Percentiles rank a stretch among this genome's conserved stretches.
Evolutionary conservation across 1,140 invertebrate genomes (phyloP).

Genomic region (Leptinotarsa lineolata): DNA sequence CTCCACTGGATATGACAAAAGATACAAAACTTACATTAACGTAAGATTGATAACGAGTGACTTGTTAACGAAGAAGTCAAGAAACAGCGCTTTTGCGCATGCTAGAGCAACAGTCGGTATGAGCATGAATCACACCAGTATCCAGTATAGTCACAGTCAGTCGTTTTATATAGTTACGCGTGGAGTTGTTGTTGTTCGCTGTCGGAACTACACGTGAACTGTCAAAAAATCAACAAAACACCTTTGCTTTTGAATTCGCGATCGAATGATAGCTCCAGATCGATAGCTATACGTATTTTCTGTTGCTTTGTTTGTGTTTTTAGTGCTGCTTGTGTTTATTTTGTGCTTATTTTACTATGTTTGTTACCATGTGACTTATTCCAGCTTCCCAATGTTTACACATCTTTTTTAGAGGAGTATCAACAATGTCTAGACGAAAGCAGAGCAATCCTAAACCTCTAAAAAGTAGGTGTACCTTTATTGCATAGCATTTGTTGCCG

Average conservation of each 20-base stretch:
- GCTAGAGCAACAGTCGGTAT: conserved; percentile 42
- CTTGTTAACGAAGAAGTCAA: conserved; percentile 40
- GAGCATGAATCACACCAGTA: conserved; percentile 36
- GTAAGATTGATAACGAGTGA: conserved; percentile 38
- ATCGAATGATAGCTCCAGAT: conserved; percentile 15
- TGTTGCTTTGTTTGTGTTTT: conserved; percentile 35
- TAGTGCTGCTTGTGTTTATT: conserved; percentile 40
- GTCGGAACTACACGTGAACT: conserved; percentile 38
- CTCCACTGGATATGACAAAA: conserved; percentile 7
- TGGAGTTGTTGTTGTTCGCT: conserved; percentile 33
- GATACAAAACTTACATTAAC: conserved; percentile 39
- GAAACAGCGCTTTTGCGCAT: conserved; percentile 43
- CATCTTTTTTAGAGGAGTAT: conserved; percentile 24
- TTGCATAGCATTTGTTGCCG: conserved; percentile 4
- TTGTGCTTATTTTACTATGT: conserved; percentile 33
- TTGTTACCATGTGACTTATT: conserved; percentile 47
- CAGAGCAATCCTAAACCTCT: conserved; percentile 67
- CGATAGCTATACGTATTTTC: conserved; percentile 30
- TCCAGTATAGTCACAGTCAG: conserved; percentile 27
- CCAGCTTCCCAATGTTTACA: conserved; percentile 28
- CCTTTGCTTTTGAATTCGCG: not conserved
- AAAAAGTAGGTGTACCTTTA: conserved; percentile 60
- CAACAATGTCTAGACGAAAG: conserved; percentile 64
- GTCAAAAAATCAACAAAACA: conserved; percentile 36
- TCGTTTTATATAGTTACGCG: conserved; percentile 25